Percentiles rank a stretch among this genome's conserved stretches.
These are phyloP conservation scores for Drosophila maculinotata DNA, from an alignment of 2,888 invertebrate genomes.

Conservation along the genomic window DNA sequence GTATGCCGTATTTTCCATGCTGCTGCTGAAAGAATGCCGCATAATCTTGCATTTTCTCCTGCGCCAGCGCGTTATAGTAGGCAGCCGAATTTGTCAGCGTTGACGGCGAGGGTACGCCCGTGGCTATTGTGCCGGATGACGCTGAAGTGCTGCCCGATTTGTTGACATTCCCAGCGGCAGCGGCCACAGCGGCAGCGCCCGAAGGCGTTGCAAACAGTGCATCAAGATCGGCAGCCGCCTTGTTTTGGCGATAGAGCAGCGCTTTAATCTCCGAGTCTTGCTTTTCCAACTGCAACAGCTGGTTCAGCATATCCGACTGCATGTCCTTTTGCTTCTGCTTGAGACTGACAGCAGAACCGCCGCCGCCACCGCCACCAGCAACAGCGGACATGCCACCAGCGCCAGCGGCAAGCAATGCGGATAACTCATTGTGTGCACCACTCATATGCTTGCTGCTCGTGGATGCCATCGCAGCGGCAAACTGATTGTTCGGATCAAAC, in stretches of 20 bases:
- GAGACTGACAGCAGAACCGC: conserved; percentile 44
- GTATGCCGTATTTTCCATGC: conserved; percentile 86
- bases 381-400: conserved; percentile 46
- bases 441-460: conserved; percentile 66
- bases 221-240: conserved; percentile 83
- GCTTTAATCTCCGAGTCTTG: conserved; percentile 83
- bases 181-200: conserved; percentile 57
- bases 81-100: conserved; percentile 79
- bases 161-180: conserved; percentile 38
- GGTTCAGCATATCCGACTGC: conserved; percentile 84
- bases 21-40: conserved; percentile 86
- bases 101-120: conserved; percentile 66
- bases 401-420: conserved; percentile 81
- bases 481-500: conserved; percentile 83
- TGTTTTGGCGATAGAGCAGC: conserved; percentile 83
- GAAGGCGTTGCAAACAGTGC: conserved; percentile 83
- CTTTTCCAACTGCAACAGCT: conserved; percentile 83
- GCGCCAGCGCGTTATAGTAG: conserved; percentile 83
- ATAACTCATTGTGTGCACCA: conserved; percentile 80
- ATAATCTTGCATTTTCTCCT: conserved; percentile 86
- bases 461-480: conserved; percentile 74
- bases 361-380: conserved; percentile 46
- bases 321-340: conserved; percentile 78
- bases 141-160: conserved; percentile 58
- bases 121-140: conserved; percentile 21